Base-by-base conservation (phyloP, 2,888 invertebrate genomes). In the Heterodera filipjevi region DNA sequence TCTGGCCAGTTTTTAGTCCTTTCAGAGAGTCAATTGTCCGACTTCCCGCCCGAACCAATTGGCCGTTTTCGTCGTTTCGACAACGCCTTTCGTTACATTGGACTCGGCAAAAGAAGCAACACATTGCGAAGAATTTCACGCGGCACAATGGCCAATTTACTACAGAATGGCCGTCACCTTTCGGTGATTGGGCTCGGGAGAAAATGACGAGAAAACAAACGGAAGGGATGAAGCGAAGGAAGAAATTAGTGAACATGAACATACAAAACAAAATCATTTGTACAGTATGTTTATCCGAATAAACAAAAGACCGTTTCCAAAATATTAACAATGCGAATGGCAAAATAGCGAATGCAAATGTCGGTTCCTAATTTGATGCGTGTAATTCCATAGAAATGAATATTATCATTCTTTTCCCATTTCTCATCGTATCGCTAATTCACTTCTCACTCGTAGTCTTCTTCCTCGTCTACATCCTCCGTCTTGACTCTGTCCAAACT, bases 41-140 rank as follows among this genome's bases (percentile, higher is more conserved):
- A 59, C 27, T n/a, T 27, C 1, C 10, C 22, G n/a, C 2, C 27
- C 22, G n/a, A 2, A 10, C 27, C 59, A 22, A 10, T 59, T n/a
- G 59, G 59, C 22, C 59, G 59, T 22, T 27, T 10, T 2, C 27
- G 27, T n/a, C 59, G 59, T 27, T 59, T 59, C 10, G 59, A 59
- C 27, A 27, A n/a, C n/a, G 59, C 59, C 0, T 6, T 59, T 27
- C 59, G 80, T 8, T 79, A 79, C 72, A 74, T 79, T 44, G 80
- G 78, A 44, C 66, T 79, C n/a, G 80, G 80, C 35, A 79, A 79
- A 30, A 71, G 80, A n/a, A 46, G 46, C 46, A 30, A 16, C 44
- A 3, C 22, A 46, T 6, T 39, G n/a, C 66, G 44, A 39, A 46
- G 44, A 46, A 27, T 64, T 6, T 8, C 27, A n/a, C 46, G 49